Evolutionary conservation across 2,888 invertebrate species (phyloP).

Genomic region (Lamproptera curius): DNA sequence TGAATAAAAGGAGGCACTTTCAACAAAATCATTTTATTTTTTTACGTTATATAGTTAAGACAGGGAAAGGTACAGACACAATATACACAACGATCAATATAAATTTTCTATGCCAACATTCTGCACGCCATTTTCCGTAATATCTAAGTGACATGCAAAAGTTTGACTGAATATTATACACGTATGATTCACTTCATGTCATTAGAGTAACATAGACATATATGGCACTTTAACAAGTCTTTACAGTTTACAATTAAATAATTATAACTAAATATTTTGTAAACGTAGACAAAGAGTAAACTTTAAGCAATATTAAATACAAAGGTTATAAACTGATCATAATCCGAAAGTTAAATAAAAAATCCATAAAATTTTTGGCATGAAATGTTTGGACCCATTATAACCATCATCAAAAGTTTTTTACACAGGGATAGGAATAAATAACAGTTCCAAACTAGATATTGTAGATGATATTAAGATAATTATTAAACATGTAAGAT

Average conservation of each 20-base stretch:
- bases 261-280: neutral
- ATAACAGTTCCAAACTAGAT: neutral
- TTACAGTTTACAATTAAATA: constrained; percentile 8
- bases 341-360: neutral
- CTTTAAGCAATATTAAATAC: neutral
- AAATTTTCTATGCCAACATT: neutral
- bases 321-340: neutral
- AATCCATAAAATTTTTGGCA: constrained; percentile 4
- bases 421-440: neutral
- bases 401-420: constrained; percentile 6
- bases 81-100: neutral
- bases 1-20: neutral
- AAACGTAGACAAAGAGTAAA: neutral
- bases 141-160: neutral
- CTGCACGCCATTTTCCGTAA: neutral
- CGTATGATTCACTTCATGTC: neutral
- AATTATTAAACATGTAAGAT: neutral
- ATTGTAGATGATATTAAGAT: neutral
- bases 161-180: neutral
- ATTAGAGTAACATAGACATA: constrained; percentile 8
- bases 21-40: constrained; percentile 5
- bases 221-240: constrained; percentile 3
- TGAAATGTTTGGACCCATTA: constrained; percentile 15
- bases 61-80: neutral
- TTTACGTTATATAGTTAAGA: constrained; percentile 8